Conservation (phyloP, 1,140 invertebrate species). For the Hyphantria cunea region DNA sequence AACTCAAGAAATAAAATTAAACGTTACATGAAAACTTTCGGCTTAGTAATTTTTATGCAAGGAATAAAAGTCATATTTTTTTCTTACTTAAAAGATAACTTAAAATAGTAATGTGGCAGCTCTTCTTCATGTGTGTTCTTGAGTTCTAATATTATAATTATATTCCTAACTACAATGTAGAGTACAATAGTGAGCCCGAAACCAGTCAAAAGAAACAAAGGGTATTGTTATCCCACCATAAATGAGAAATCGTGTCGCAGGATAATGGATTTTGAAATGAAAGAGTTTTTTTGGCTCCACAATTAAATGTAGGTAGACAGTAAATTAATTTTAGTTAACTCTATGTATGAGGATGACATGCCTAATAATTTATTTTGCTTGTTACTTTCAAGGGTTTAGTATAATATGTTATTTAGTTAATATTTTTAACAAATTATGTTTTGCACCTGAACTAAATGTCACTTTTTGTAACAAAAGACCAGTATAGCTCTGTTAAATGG, state of each 20-base stretch:
- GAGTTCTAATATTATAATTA: conserved; percentile 12
- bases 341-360: too few species aligned
- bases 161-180: conserved; percentile 33
- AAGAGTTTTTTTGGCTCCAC: conserved; percentile 54
- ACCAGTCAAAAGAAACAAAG: conserved; percentile 62
- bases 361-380: conserved; percentile 4
- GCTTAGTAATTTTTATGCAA: too few species aligned
- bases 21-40: neutral
- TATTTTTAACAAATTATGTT: too few species aligned
- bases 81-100: neutral
- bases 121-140: conserved; percentile 5
- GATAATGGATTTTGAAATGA: conserved; percentile 56
- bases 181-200: conserved; percentile 48
- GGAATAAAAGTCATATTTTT: neutral
- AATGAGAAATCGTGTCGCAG: conserved; percentile 60
- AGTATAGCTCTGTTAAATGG: too few species aligned
- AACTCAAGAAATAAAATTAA: conserved; percentile 16
- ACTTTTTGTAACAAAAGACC: too few species aligned
- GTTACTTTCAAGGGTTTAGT: too few species aligned
- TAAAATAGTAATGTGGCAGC: neutral
- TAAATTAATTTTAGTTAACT: conserved; percentile 12
- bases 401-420: too few species aligned
- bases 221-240: conserved; percentile 61
- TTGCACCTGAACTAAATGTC: too few species aligned
- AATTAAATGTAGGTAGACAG: conserved; percentile 32